Base-by-base conservation (phyloP, 1,140 invertebrate genomes). In the Seison nebaliae region DNA sequence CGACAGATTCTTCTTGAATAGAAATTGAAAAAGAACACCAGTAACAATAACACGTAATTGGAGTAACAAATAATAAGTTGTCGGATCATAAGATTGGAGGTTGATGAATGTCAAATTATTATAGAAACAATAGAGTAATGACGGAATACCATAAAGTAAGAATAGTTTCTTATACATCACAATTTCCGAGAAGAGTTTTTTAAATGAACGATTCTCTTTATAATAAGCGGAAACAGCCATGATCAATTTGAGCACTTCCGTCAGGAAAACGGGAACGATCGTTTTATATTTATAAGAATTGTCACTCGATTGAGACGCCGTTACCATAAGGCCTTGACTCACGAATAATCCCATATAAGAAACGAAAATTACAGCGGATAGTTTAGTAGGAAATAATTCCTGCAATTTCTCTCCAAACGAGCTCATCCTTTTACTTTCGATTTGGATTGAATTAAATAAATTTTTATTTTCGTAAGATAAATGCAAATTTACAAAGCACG, bases 71-170 rank as follows among this genome's bases (percentile, higher is more conserved):
- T 76, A 84, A 51, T 93, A 88, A 6, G 80, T 83, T 6, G 81
- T 86, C 5, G 81, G 80, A 55, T 88, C 81, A 62, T 83, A 88
- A 16, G 66, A 68, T 14, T 73, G 70, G 43, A 91, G 60, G 63
- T 86, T 88, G 15, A 76, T 65, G 61, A 84, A 93, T 8, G 78
- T 69, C 46, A 93, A 64, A 62, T 88, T 88, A 53, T 93, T 91
- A 59, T 91, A 91, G 3, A 88, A 60, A 51, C 78, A 84, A 54
- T 93, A 93, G 19, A 88, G 59, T 46, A 74, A 66, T 5, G 80
- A 73, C 28, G 81, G 81, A 36, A 88, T 68, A 60, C 83, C 74
- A 51, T 93, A 93, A 14, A 80, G 51, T n/a, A 68, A 44, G 40
- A 83, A 56, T 6, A 84, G 69, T 70, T 53, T 42, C 11, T 41